Conservation (phyloP, 2,888 invertebrate species). For the Melikaiella ostensackeni region DNA sequence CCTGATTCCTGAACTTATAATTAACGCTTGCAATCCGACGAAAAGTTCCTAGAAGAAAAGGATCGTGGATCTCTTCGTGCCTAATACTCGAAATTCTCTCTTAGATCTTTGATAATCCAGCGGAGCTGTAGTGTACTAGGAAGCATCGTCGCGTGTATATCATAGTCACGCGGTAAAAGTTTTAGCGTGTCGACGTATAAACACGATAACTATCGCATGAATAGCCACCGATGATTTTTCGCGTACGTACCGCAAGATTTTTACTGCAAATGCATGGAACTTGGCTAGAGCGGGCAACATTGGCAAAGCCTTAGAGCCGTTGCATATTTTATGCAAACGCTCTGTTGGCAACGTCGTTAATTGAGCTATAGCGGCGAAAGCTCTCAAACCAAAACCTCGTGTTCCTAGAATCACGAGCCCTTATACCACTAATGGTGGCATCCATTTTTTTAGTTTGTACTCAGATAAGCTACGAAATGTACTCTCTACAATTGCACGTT, state of each 20-base stretch:
- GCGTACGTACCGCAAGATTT: conserved; percentile 51
- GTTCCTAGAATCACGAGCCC: conserved; percentile 30
- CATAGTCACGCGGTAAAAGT: conserved; percentile 39
- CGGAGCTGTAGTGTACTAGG: conserved; percentile 32
- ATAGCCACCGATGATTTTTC: conserved; percentile 53
- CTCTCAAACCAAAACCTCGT: conserved; percentile 53
- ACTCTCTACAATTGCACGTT: neutral
- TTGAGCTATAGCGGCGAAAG: conserved; percentile 57
- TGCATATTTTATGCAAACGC: conserved; percentile 63
- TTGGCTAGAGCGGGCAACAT: conserved; percentile 50
- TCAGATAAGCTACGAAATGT: conserved; percentile 23
- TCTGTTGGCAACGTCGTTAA: conserved; percentile 55
- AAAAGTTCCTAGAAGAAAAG: conserved; percentile 16
- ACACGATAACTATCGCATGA: conserved; percentile 48
- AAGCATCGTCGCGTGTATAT: conserved; percentile 40
- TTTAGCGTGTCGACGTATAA: conserved; percentile 39
- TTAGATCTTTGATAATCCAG: conserved; percentile 36
- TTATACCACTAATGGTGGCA: conserved; percentile 17
- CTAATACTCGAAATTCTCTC: conserved; percentile 39
- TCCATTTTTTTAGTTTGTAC: neutral
- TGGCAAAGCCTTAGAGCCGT: conserved; percentile 52
- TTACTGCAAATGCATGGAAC: conserved; percentile 47
- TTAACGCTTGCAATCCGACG: conserved; percentile 28
- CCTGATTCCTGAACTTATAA: conserved; percentile 20
- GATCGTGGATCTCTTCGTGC: conserved; percentile 24